Evolutionary conservation across 1,140 invertebrate species (phyloP).

Genomic region (Asbolus verrucosus): DNA sequence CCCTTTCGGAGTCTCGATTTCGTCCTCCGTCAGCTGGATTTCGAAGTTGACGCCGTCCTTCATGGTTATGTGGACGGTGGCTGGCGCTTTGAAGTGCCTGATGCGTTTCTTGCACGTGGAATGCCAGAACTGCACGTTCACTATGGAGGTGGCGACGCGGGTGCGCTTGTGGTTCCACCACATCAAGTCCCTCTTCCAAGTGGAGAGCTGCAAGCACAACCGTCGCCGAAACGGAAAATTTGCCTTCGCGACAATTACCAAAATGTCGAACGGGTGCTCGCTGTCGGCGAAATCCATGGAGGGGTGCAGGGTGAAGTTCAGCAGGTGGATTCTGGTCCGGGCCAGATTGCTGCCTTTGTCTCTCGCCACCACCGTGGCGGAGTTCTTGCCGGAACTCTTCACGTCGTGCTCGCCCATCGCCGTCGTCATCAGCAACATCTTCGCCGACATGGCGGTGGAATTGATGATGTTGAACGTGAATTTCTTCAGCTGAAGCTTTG

Average conservation of each 20-base stretch:
- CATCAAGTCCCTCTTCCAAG: conserved; percentile 7
- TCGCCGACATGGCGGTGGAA: background rate
- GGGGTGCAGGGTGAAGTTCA: background rate
- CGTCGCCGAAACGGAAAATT: background rate
- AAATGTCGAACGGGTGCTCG: background rate
- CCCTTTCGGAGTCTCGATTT: background rate
- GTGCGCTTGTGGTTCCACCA: conserved; percentile 12
- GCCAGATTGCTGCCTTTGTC: background rate
- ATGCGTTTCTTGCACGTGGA: conserved; percentile 18
- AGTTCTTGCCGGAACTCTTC: background rate
- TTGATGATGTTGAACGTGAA: background rate
- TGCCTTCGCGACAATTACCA: background rate
- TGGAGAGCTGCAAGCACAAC: background rate
- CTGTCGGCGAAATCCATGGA: background rate
- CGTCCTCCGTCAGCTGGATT: background rate
- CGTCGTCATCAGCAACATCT: background rate
- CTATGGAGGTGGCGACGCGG: background rate
- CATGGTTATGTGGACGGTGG: conserved; percentile 6
- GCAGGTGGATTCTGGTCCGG: background rate
- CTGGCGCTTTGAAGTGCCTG: background rate
- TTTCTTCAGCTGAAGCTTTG: too few species aligned
- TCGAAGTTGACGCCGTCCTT: background rate
- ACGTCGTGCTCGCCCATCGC: background rate
- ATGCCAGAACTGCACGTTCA: conserved; percentile 13
- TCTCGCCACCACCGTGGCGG: conserved; percentile 1